Conservation (phyloP, 92 coral and sea anemone genomes). For the Isaurus tuberculatus region DNA sequence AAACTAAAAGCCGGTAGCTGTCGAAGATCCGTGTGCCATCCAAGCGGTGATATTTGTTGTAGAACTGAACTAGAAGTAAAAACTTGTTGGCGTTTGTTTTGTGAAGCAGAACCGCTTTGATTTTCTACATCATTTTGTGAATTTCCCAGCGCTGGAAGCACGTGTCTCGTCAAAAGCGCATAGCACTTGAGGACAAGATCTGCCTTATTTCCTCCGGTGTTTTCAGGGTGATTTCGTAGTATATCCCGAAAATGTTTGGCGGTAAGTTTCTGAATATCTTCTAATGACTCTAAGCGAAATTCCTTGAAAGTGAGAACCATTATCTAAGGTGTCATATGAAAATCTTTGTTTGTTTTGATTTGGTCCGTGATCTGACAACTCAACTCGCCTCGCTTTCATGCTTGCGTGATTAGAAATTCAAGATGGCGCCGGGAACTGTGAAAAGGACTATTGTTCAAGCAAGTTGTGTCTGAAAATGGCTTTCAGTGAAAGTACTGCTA, state of each 20-base stretch:
- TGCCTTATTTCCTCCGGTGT: constrained; percentile 62
- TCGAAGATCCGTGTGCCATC: constrained; percentile 62
- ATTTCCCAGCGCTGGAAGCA: constrained; percentile 23
- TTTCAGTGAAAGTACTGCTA: constrained; percentile 9
- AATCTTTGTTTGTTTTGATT: constrained; percentile 12
- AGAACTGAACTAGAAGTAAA: constrained; percentile 5
- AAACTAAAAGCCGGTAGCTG: constrained; percentile 54
- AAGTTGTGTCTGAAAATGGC: constrained; percentile 21
- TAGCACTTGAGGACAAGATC: constrained; percentile 64
- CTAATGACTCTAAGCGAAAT: constrained; percentile 30
- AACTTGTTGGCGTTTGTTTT: not conserved
- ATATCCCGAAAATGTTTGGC: constrained; percentile 49
- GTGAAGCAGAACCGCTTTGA: constrained; percentile 25
- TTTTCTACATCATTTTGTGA: constrained; percentile 31
- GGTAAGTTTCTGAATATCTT: constrained; percentile 50
- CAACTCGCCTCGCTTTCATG: too few relatives aligned
- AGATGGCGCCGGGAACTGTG: too few relatives aligned
- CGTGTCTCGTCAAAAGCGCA: constrained; percentile 54
- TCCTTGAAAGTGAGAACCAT: constrained; percentile 47
- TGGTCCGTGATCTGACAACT: not conserved
- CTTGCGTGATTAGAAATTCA: too few relatives aligned
- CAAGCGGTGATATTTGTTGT: constrained; percentile 51
- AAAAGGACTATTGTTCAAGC: constrained; percentile 17
- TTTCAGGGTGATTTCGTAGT: constrained; percentile 48
- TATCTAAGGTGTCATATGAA: not conserved